These are phyloP conservation scores for Drosophila kurseongensis DNA, from an alignment of 1,140 invertebrate species.

Conservation along the genomic window DNA sequence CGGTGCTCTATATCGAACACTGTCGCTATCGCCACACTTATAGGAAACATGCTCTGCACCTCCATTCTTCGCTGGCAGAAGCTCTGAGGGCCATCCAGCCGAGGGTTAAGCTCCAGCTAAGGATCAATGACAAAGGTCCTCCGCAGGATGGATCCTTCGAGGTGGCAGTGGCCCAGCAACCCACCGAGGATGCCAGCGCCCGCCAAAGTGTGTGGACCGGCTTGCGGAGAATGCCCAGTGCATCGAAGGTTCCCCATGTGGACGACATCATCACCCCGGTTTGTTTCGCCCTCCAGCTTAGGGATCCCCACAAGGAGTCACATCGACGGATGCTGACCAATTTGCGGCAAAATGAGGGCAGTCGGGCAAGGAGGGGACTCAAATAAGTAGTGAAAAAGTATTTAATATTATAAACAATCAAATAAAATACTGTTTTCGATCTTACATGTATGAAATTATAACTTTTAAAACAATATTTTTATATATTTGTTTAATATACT, in stretches of 20 bases:
- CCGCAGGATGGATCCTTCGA: slow-evolving; percentile 68
- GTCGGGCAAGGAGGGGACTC: not conserved
- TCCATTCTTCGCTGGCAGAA: slow-evolving; percentile 49
- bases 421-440: too few relatives aligned
- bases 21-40: slow-evolving; percentile 47
- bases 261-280: slow-evolving; percentile 55
- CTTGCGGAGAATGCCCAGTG: slow-evolving; percentile 49
- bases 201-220: slow-evolving; percentile 67
- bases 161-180: slow-evolving; percentile 41
- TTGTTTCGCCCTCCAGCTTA: slow-evolving; percentile 36
- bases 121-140: slow-evolving; percentile 44
- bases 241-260: slow-evolving; percentile 66
- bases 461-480: too few relatives aligned
- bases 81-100: slow-evolving; percentile 45
- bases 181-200: slow-evolving; percentile 13
- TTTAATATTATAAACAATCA: too few relatives aligned
- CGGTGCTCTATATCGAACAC: slow-evolving; percentile 73
- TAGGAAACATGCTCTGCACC: slow-evolving; percentile 29
- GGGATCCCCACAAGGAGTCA: slow-evolving; percentile 26
- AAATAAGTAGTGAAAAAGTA: not conserved
- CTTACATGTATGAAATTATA: too few relatives aligned
- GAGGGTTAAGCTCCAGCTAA: slow-evolving; percentile 56
- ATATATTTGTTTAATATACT: too few relatives aligned
- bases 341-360: slow-evolving; percentile 13
- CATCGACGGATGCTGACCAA: slow-evolving; percentile 23